These are phyloP conservation scores for Macrocentrus cingulum DNA, from an alignment of 1,140 invertebrate species.

Conservation along the genomic window DNA sequence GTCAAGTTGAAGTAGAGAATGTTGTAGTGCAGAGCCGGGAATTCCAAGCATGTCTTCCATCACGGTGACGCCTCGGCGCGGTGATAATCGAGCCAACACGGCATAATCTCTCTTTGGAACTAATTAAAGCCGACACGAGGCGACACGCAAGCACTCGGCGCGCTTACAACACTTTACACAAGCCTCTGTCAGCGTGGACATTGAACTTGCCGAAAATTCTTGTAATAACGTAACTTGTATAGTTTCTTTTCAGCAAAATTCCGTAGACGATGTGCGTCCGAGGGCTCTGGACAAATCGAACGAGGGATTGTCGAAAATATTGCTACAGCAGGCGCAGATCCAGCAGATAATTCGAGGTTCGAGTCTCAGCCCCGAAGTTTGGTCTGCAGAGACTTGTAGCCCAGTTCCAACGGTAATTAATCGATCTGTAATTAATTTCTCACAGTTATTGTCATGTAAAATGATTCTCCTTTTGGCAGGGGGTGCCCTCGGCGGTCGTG, in stretches of 20 bases:
- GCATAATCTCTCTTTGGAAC: constrained; percentile 40
- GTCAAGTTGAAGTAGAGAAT: neutral
- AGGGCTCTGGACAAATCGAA: constrained; percentile 24
- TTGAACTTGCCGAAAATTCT: neutral
- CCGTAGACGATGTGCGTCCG: constrained; percentile 37
- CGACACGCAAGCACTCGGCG: constrained; percentile 41
- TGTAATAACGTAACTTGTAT: constrained; percentile 20
- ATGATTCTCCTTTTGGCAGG: too few species aligned
- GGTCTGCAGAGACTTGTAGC: too few species aligned
- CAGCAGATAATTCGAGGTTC: neutral
- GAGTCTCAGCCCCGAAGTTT: too few species aligned
- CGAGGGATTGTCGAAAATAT: neutral
- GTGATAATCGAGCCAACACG: constrained; percentile 24
- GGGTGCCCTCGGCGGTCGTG: too few species aligned
- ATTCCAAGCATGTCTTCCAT: constrained; percentile 17
- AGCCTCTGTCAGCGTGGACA: neutral
- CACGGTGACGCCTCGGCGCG: constrained; percentile 14
- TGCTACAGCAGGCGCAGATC: neutral
- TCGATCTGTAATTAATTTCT: too few species aligned
- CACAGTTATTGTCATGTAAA: too few species aligned
- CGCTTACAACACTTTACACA: neutral
- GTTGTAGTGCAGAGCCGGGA: constrained; percentile 3
- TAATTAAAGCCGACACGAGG: constrained; percentile 44
- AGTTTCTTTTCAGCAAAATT: constrained; percentile 55
- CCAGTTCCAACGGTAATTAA: too few species aligned